A percentile compares a stretch with the other conserved stretches of the same genome.
These are phyloP conservation scores for Oreochromis grahami DNA, from an alignment of 2,797 vertebrate species.

Conservation along the genomic window DNA sequence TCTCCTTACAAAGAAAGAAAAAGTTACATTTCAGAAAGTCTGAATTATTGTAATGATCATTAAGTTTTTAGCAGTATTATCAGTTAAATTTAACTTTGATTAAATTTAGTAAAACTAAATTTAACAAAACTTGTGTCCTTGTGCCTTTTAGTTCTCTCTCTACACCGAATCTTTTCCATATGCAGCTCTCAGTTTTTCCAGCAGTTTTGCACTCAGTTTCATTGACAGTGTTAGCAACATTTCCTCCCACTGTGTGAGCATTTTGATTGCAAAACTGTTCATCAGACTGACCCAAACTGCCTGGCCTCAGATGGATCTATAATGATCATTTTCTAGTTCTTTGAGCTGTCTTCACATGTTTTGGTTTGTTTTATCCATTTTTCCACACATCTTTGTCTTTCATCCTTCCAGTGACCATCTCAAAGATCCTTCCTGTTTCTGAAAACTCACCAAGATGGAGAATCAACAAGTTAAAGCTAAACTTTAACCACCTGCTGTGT, in stretches of 20 bases:
- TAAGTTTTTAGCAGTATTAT: background rate
- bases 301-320: background rate
- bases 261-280: background rate
- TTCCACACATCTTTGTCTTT: background rate
- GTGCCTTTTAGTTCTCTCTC: background rate
- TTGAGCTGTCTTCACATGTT: background rate
- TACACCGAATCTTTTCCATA: rapidly evolving
- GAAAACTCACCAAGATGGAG: slow-evolving; percentile 59
- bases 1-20: background rate
- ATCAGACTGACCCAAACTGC: background rate
- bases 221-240: background rate
- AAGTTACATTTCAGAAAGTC: background rate
- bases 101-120: background rate
- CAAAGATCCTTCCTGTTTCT: background rate
- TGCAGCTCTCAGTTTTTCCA: background rate
- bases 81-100: background rate
- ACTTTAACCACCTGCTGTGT: slow-evolving; percentile 82
- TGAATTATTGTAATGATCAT: background rate
- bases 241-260: background rate
- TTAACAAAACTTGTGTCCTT: background rate
- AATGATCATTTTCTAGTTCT: background rate
- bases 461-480: slow-evolving; percentile 88
- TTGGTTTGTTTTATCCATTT: background rate
- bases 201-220: background rate
- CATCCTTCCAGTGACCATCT: background rate